Conservation (phyloP, 1,140 invertebrate species). For the Sitophilus oryzae region DNA sequence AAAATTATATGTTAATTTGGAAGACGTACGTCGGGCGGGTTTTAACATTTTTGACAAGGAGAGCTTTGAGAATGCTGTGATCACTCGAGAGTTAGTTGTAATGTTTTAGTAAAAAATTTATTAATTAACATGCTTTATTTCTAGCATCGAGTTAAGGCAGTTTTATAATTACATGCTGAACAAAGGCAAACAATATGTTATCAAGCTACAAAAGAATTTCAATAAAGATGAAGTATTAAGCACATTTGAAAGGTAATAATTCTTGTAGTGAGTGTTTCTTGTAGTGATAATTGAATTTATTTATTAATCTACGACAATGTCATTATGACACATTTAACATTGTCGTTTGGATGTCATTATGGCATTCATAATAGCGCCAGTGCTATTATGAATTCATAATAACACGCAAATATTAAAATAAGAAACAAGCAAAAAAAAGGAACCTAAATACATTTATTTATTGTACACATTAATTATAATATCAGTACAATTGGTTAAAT, state of each 20-base stretch:
- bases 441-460: too few relatives aligned
- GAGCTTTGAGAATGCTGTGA: slow-evolving; percentile 7
- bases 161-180: slow-evolving; percentile 22
- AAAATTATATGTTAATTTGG: slow-evolving; percentile 22
- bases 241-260: slow-evolving; percentile 28
- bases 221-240: slow-evolving; percentile 21
- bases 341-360: too few relatives aligned
- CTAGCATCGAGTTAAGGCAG: slow-evolving; percentile 9
- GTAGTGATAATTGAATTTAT: too few relatives aligned
- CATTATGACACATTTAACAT: too few relatives aligned
- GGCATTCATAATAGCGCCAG: too few relatives aligned
- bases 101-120: background rate
- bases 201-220: slow-evolving; percentile 17
- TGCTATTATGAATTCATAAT: too few relatives aligned
- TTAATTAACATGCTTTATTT: background rate
- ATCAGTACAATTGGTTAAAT: too few relatives aligned
- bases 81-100: slow-evolving; percentile 18
- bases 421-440: too few relatives aligned
- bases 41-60: slow-evolving; percentile 27
- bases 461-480: too few relatives aligned
- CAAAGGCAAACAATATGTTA: slow-evolving; percentile 17
- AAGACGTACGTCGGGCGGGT: slow-evolving; percentile 24
- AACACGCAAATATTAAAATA: too few relatives aligned
- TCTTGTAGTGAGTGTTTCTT: too few relatives aligned
- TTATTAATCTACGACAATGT: too few relatives aligned